Evolutionary conservation across 2,888 invertebrate species (phyloP).

Genomic region (Aphrophora alni): DNA sequence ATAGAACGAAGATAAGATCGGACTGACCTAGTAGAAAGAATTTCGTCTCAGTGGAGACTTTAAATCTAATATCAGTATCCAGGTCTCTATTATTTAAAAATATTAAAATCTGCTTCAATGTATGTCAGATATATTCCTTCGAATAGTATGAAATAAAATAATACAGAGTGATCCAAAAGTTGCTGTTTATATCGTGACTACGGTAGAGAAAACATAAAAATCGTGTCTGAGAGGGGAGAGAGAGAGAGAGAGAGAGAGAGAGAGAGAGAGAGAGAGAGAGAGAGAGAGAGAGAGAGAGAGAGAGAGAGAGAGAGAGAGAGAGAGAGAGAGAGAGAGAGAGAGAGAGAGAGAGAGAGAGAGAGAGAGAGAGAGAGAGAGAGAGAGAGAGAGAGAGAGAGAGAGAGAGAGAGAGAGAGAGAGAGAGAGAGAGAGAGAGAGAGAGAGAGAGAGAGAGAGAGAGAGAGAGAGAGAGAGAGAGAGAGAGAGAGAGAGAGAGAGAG

Average conservation of each 20-base stretch:
- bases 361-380: constrained; percentile 1
- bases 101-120: too few species aligned
- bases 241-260: constrained; percentile 20
- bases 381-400: constrained; percentile 6
- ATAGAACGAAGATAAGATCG: too few species aligned
- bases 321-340: constrained; percentile 1
- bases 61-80: too few species aligned
- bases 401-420: constrained; percentile 11
- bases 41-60: too few species aligned
- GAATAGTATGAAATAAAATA: too few species aligned
- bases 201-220: too few species aligned
- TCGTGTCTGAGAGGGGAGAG: background rate
- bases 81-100: too few species aligned
- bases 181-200: too few species aligned
- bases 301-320: background rate
- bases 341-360: background rate
- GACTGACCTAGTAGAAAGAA: too few species aligned
- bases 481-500: constrained; percentile 13
- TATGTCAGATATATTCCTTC: too few species aligned
- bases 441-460: constrained; percentile 13
- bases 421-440: constrained; percentile 13
- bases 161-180: too few species aligned
- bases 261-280: constrained; percentile 16
- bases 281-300: background rate
- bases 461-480: constrained; percentile 13